A percentile compares a stretch with the other conserved stretches of the same genome.
phyloP scores from a whole-genome alignment of 2,113 vertebrate species.

The Brachyhypopomus gauderio region DNA sequence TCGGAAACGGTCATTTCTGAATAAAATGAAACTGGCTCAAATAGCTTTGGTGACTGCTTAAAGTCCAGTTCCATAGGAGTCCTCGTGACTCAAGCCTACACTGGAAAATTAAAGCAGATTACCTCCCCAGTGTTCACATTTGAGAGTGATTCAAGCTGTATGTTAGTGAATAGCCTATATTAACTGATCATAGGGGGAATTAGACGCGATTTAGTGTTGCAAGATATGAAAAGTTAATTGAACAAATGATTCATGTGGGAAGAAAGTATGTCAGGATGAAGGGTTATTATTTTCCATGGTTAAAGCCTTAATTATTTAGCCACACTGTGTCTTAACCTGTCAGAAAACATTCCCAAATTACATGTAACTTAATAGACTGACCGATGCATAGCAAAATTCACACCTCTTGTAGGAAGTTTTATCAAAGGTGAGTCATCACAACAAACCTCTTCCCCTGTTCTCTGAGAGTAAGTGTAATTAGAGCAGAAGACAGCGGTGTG shows the following conservation, averaged over 20 bases:
- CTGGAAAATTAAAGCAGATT: background rate
- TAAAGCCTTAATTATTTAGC: background rate
- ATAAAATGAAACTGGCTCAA: background rate
- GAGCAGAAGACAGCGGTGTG: constrained; percentile 57
- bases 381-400: background rate
- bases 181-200: background rate
- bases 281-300: background rate
- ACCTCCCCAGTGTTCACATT: background rate
- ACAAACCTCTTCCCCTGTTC: constrained; percentile 40
- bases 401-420: background rate
- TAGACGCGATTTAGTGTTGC: background rate
- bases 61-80: background rate
- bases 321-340: constrained; percentile 17
- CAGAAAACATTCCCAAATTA: constrained; percentile 9
- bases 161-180: background rate
- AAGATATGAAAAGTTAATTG: background rate
- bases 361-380: constrained; percentile 18
- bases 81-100: background rate
- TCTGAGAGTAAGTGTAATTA: constrained; percentile 56
- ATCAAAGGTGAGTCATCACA: constrained; percentile 10
- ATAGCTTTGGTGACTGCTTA: background rate
- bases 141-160: background rate
- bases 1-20: too few species aligned
- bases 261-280: background rate
- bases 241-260: background rate